Percentiles rank a stretch among this genome's conserved stretches.
phyloP scores from a whole-genome alignment of 2,113 vertebrate genomes.

The Chelonoidis abingdonii region DNA sequence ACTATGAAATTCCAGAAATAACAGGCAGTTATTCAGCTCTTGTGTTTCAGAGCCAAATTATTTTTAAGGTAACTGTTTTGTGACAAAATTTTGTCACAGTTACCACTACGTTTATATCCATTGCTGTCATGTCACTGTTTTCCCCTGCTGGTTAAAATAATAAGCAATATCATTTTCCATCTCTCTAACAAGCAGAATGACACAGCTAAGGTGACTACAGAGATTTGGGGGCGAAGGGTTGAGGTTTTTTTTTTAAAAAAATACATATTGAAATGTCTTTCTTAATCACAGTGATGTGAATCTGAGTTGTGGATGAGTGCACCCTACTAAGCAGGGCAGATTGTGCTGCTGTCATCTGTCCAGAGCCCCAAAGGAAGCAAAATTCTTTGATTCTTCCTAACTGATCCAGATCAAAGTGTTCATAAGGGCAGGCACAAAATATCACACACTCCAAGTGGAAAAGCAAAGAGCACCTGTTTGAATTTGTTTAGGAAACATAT shows the following conservation, averaged over 20 bases:
- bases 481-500: neutral
- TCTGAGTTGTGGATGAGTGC: neutral
- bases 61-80: constrained; percentile 21
- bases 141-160: constrained; percentile 1
- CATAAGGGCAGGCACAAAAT: neutral
- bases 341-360: neutral
- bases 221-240: neutral
- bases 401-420: neutral
- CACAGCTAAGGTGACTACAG: neutral
- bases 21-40: constrained; percentile 5
- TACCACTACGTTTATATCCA: constrained; percentile 13
- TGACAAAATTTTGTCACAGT: neutral
- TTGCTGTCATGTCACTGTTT: constrained; percentile 31
- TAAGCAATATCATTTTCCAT: neutral
- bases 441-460: neutral
- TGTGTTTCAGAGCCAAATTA: constrained; percentile 20
- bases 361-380: neutral
- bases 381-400: constrained; percentile 1
- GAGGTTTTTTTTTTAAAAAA: neutral
- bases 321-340: neutral
- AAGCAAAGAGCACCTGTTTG: neutral
- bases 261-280: constrained; percentile 19
- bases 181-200: neutral
- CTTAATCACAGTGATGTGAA: neutral
- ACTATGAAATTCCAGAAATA: neutral